These are phyloP conservation scores for Aleiodes testaceus DNA, from an alignment of 2,888 invertebrate genomes.

Conservation along the genomic window DNA sequence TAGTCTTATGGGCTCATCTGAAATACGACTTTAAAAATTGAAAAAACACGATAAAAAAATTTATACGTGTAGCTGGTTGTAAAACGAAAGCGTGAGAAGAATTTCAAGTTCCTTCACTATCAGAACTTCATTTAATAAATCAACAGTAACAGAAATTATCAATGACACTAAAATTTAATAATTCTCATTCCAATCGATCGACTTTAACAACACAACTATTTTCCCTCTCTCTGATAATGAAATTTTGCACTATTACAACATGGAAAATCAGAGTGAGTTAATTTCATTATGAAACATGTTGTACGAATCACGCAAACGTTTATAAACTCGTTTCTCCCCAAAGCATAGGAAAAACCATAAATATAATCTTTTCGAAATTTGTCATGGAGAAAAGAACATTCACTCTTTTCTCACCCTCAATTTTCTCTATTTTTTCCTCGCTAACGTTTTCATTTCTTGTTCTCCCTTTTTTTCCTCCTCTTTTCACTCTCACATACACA, in stretches of 20 bases:
- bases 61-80: too few relatives aligned
- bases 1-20: too few relatives aligned
- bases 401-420: neutral
- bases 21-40: too few relatives aligned
- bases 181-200: too few relatives aligned
- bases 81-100: too few relatives aligned
- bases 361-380: slow-evolving; percentile 51
- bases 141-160: too few relatives aligned
- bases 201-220: neutral
- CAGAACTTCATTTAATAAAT: too few relatives aligned
- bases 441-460: neutral
- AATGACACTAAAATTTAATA: too few relatives aligned
- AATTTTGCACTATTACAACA: neutral
- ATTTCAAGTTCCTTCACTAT: too few relatives aligned
- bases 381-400: slow-evolving; percentile 43
- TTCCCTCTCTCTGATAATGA: neutral
- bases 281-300: slow-evolving; percentile 35
- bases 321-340: slow-evolving; percentile 47
- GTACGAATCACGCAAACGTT: slow-evolving; percentile 48
- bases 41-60: too few relatives aligned
- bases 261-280: neutral
- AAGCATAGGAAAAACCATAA: slow-evolving; percentile 40
- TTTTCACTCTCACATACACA: neutral
- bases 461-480: neutral
- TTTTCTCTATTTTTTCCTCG: neutral